Evolutionary conservation across 2,888 invertebrate species (phyloP).

Genomic region (Laspeyria flexula): DNA sequence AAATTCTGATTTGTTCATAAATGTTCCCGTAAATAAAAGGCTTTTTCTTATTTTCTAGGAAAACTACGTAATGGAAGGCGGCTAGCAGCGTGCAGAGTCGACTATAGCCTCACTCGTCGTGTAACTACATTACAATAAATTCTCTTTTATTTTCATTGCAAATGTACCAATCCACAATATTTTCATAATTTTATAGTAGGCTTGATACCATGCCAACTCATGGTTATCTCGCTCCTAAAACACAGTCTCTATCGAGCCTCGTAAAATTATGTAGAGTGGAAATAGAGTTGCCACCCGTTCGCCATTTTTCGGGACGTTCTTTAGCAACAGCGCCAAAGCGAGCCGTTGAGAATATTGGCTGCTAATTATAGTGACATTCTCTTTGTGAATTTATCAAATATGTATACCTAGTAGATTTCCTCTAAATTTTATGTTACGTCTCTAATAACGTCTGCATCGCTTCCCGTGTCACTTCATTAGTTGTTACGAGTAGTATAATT

Average conservation of each 20-base stretch:
- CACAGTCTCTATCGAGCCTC: conserved; percentile 46
- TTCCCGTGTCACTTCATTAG: conserved; percentile 36
- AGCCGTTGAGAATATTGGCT: conserved; percentile 8
- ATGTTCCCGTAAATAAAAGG: conserved; percentile 14
- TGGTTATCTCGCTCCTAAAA: conserved; percentile 56
- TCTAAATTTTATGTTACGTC: conserved; percentile 25
- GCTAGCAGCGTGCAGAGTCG: conserved; percentile 13
- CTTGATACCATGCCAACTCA: conserved; percentile 57
- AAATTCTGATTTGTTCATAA: conserved; percentile 4
- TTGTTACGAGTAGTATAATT: conserved; percentile 28
- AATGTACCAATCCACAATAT: conserved; percentile 51
- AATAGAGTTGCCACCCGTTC: conserved; percentile 38
- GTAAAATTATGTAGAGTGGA: conserved; percentile 52
- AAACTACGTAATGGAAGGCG: conserved; percentile 8
- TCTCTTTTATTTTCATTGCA: conserved; percentile 50
- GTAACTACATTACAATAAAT: conserved; percentile 48
- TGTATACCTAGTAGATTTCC: not conserved
- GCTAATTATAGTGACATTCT: conserved; percentile 8
- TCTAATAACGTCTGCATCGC: conserved; percentile 27
- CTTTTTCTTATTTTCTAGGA: conserved; percentile 26
- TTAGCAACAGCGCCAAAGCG: conserved; percentile 24
- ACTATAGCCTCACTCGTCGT: conserved; percentile 12
- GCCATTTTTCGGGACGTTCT: conserved; percentile 37
- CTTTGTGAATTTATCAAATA: not conserved
- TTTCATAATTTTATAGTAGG: conserved; percentile 60